phyloP scores from a whole-genome alignment of 2,888 invertebrate genomes.

The Ceratothoa steindachneri region DNA sequence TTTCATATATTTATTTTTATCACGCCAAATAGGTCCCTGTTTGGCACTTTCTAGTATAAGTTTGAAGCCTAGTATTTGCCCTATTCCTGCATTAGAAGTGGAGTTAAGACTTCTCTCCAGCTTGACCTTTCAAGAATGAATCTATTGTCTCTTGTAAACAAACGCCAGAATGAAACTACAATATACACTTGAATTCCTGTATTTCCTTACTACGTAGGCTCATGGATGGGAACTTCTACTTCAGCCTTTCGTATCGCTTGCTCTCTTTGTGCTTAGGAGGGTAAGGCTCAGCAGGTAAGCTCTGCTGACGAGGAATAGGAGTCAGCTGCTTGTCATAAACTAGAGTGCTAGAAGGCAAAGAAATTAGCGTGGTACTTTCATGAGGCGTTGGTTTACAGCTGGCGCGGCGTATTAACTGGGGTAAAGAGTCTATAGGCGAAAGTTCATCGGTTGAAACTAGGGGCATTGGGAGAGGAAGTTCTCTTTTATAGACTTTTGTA shows the following conservation, averaged over 20 bases:
- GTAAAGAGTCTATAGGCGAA: slow-evolving; percentile 8
- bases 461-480: neutral
- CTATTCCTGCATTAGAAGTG: neutral
- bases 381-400: neutral
- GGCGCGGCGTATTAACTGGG: slow-evolving; percentile 1
- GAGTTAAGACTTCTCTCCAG: neutral
- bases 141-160: neutral
- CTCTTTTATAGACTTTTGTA: neutral
- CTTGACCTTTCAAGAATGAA: neutral
- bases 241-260: slow-evolving; percentile 5
- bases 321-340: neutral
- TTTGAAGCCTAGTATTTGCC: neutral
- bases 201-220: too few relatives aligned
- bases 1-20: neutral
- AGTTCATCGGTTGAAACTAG: neutral
- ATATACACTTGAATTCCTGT: slow-evolving; percentile 7
- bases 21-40: neutral
- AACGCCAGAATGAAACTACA: neutral
- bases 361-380: neutral
- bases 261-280: slow-evolving; percentile 1
- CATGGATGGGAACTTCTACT: neutral
- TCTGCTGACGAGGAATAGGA: slow-evolving; percentile 6
- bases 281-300: slow-evolving; percentile 6
- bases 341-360: slow-evolving; percentile 13
- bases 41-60: neutral